These are phyloP conservation scores for Drosophila picticornis DNA, from an alignment of 2,888 invertebrate genomes.

Conservation along the genomic window DNA sequence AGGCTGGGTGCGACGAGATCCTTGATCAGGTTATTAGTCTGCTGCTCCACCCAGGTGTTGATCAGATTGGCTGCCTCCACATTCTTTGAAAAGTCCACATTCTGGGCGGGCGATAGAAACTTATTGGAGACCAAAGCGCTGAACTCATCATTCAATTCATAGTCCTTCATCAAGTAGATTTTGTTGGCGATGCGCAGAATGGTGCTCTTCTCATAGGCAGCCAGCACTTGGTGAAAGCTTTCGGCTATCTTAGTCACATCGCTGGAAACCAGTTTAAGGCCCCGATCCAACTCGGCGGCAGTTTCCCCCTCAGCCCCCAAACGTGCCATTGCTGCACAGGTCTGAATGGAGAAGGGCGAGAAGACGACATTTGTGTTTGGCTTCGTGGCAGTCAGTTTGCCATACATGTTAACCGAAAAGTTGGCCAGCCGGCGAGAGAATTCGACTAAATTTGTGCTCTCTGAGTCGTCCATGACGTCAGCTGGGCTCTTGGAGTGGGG, in stretches of 20 bases:
- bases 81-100: slow-evolving; percentile 87
- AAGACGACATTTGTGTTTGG: slow-evolving; percentile 89
- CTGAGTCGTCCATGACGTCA: slow-evolving; percentile 51
- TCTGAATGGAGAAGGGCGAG: slow-evolving; percentile 91
- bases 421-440: slow-evolving; percentile 64
- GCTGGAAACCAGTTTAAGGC: slow-evolving; percentile 86
- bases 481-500: background rate
- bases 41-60: slow-evolving; percentile 92
- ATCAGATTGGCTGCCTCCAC: slow-evolving; percentile 87
- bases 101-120: slow-evolving; percentile 89
- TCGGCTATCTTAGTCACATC: slow-evolving; percentile 68
- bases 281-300: slow-evolving; percentile 87
- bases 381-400: slow-evolving; percentile 65
- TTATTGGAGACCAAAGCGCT: slow-evolving; percentile 87
- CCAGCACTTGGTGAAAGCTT: slow-evolving; percentile 74
- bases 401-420: slow-evolving; percentile 64
- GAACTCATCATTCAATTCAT: slow-evolving; percentile 87
- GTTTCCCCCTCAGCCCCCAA: slow-evolving; percentile 90
- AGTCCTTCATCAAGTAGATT: slow-evolving; percentile 88
- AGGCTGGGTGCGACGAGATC: slow-evolving; percentile 88
- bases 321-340: slow-evolving; percentile 90
- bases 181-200: slow-evolving; percentile 90
- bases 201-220: slow-evolving; percentile 71
- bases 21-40: slow-evolving; percentile 94
- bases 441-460: slow-evolving; percentile 41